phyloP scores from a whole-genome alignment of 2,797 vertebrate genomes.

The Halcyon badia region DNA sequence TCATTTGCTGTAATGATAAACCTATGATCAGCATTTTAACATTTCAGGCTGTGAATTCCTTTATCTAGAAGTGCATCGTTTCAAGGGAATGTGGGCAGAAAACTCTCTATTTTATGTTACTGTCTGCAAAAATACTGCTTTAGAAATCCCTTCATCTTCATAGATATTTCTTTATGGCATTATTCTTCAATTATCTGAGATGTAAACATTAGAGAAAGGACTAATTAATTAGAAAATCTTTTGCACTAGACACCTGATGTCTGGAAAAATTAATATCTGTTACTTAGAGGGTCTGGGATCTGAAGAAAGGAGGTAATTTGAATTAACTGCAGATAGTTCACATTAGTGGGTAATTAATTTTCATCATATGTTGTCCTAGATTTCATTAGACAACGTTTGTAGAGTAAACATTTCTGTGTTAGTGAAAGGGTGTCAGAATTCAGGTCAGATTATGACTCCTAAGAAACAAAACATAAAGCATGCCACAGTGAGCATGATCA shows the following conservation, averaged over 20 bases:
- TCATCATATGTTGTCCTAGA: slow-evolving; percentile 38
- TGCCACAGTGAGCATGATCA: background rate
- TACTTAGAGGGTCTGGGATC: background rate
- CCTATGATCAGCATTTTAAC: background rate
- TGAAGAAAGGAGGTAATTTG: slow-evolving; percentile 37
- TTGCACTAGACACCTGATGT: background rate
- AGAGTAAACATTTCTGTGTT: background rate
- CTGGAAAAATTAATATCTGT: slow-evolving; percentile 45
- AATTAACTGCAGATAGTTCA: slow-evolving; percentile 33
- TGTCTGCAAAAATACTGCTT: background rate
- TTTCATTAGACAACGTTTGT: slow-evolving; percentile 38
- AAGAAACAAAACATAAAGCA: background rate
- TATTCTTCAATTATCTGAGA: slow-evolving; percentile 27
- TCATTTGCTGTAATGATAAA: background rate
- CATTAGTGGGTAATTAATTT: slow-evolving; percentile 50
- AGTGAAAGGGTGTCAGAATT: background rate
- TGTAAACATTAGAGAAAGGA: slow-evolving; percentile 9
- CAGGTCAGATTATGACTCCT: background rate
- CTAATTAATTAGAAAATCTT: slow-evolving; percentile 55
- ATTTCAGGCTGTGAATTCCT: background rate
- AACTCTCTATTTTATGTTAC: background rate
- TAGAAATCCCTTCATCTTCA: background rate
- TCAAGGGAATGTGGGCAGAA: background rate
- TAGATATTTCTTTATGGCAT: background rate
- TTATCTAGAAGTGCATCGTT: background rate